phyloP scores from a whole-genome alignment of 2,888 invertebrate species.

The Lasioglossum vierecki region DNA sequence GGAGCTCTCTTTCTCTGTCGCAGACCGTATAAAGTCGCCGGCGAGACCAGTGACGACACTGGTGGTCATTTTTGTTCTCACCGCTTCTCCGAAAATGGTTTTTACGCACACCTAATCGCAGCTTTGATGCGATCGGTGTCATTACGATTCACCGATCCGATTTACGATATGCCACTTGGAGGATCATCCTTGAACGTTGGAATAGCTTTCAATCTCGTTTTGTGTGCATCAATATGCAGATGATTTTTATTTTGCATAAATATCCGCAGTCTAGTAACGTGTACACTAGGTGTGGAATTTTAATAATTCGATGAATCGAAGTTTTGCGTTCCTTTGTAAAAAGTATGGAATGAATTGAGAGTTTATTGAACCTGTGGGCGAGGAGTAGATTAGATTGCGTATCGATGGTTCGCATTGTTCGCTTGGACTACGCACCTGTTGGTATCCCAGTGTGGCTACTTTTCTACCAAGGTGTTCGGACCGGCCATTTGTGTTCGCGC shows the following conservation, averaged over 20 bases:
- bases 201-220: background rate
- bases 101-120: conserved; percentile 11
- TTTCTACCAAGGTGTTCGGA: conserved; percentile 59
- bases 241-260: background rate
- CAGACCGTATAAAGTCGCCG: conserved; percentile 58
- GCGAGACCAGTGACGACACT: conserved; percentile 64
- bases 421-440: conserved; percentile 45
- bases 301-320: background rate
- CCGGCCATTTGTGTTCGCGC: conserved; percentile 37
- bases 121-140: conserved; percentile 4
- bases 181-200: background rate
- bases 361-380: background rate
- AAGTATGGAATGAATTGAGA: background rate
- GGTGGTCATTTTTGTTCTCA: conserved; percentile 22
- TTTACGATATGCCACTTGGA: background rate
- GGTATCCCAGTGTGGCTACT: conserved; percentile 50
- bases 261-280: background rate
- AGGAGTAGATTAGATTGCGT: background rate
- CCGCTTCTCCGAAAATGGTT: conserved; percentile 49
- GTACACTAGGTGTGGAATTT: background rate
- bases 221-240: background rate
- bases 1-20: conserved; percentile 32
- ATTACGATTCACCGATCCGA: conserved; percentile 14
- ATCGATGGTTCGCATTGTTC: conserved; percentile 18
- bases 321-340: background rate